phyloP scores from a whole-genome alignment of 2,797 vertebrate species.

The Pseudotriccus pelzelni region DNA sequence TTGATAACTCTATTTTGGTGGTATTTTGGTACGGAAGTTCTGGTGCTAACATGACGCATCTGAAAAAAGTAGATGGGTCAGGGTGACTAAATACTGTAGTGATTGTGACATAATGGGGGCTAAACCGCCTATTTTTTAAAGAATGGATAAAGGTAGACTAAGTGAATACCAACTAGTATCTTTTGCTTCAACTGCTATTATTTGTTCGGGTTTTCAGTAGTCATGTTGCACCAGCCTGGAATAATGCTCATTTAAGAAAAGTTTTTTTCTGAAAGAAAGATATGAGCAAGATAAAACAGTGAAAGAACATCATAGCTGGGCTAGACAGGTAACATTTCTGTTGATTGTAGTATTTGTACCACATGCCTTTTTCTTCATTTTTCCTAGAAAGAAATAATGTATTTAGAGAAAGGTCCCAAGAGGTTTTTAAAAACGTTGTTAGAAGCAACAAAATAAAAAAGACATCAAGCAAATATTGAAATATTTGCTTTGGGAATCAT shows the following conservation, averaged over 20 bases:
- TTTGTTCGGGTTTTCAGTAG: background rate
- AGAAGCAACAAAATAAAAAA: background rate
- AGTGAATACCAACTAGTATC: background rate
- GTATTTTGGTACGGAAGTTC: background rate
- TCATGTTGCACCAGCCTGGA: background rate
- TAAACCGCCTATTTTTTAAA: background rate
- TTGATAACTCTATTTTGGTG: background rate
- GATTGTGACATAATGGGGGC: background rate
- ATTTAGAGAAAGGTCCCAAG: background rate
- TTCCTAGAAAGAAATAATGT: background rate
- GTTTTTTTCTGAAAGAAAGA: background rate
- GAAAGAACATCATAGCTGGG: background rate
- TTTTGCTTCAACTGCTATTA: background rate
- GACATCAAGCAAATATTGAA: background rate
- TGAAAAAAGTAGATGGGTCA: background rate
- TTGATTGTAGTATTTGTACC: background rate
- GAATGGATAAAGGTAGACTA: background rate
- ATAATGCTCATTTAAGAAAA: background rate
- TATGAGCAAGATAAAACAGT: fast-evolving
- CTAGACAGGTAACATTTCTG: background rate
- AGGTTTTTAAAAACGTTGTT: background rate
- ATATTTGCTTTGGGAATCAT: background rate
- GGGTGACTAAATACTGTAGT: background rate
- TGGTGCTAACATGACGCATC: background rate
- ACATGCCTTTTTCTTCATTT: background rate